Percentiles rank a stretch among this genome's conserved stretches.
Conservation (phyloP, 2,797 vertebrate species). For the Acanthis flammea region DNA sequence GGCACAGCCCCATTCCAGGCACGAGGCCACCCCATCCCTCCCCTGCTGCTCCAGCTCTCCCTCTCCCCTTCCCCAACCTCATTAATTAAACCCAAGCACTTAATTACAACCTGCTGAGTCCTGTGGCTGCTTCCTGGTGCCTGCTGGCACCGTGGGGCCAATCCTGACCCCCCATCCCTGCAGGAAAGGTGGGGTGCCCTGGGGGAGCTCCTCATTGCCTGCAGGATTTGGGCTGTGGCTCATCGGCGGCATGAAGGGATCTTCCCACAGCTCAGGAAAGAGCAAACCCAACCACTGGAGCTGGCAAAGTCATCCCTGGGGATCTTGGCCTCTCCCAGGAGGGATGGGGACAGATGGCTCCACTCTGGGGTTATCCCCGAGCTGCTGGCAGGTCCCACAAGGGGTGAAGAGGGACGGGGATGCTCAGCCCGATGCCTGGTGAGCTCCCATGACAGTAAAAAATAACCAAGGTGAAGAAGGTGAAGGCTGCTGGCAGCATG, state of each 20-base stretch:
- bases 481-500: neutral
- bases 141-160: neutral
- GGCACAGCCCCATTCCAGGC: neutral
- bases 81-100: neutral
- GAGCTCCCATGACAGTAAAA: neutral
- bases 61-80: neutral
- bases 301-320: neutral
- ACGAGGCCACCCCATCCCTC: neutral
- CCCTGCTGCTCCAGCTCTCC: neutral
- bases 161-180: accelerated
- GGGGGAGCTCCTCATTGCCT: accelerated
- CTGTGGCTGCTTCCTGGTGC: neutral
- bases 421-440: neutral
- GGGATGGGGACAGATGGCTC: neutral
- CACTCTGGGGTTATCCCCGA: neutral
- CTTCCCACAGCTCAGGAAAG: neutral
- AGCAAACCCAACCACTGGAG: neutral
- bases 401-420: neutral
- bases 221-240: neutral
- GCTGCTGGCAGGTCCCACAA: neutral
- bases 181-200: accelerated
- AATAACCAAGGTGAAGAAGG: neutral
- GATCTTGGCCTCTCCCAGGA: neutral
- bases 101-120: slow-evolving; percentile 1
- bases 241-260: accelerated